These are phyloP conservation scores for Nephila pilipes DNA, from an alignment of 1,140 invertebrate genomes.

Conservation along the genomic window DNA sequence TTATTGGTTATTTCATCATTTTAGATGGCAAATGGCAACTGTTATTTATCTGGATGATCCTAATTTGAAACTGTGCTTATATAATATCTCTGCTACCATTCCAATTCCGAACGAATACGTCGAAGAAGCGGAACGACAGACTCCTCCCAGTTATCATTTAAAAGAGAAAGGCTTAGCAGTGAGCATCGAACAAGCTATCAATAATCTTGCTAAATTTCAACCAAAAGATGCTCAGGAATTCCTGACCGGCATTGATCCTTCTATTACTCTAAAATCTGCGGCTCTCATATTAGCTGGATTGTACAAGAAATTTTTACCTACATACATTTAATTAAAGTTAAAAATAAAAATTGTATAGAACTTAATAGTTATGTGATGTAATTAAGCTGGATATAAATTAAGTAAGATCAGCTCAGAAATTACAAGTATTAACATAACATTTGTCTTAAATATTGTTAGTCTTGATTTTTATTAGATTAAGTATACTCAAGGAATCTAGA, in stretches of 20 bases:
- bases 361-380: background rate
- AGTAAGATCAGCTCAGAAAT: too few relatives aligned
- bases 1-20: background rate
- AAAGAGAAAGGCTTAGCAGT: background rate
- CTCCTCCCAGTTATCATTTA: background rate
- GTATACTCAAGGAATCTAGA: too few relatives aligned
- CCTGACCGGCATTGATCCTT: conserved; percentile 12
- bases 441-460: too few relatives aligned
- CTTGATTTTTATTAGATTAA: too few relatives aligned
- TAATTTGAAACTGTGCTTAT: background rate
- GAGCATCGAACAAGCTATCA: background rate
- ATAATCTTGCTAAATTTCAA: background rate
- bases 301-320: conserved; percentile 30
- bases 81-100: conserved; percentile 20
- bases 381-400: background rate
- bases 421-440: too few relatives aligned
- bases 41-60: conserved; percentile 32
- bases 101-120: conserved; percentile 37
- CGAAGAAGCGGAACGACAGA: background rate
- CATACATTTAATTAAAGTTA: background rate
- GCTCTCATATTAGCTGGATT: background rate
- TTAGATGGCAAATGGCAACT: conserved; percentile 25
- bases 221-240: background rate
- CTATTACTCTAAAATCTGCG: background rate
- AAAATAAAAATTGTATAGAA: background rate